phyloP scores from a whole-genome alignment of 2,113 vertebrate species.

The Loxodonta africana region DNA sequence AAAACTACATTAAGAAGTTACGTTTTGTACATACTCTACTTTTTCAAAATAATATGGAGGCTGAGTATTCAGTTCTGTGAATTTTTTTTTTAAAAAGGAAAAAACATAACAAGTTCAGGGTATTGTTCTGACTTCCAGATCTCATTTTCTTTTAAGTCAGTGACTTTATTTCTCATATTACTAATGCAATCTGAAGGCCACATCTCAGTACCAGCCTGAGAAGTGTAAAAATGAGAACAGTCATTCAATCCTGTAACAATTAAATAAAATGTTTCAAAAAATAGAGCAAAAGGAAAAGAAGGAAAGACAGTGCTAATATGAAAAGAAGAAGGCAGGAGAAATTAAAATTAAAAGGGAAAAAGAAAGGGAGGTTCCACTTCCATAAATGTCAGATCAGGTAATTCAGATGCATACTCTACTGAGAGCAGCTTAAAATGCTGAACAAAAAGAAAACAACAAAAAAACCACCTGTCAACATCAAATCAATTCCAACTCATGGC shows the following conservation, averaged over 20 bases:
- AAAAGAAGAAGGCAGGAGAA: background rate
- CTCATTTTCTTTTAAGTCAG: background rate
- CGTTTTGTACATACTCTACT: background rate
- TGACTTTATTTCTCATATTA: background rate
- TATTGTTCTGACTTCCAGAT: background rate
- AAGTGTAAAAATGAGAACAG: background rate
- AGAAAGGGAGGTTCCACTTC: background rate
- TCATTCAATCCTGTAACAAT: background rate
- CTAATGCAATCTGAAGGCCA: background rate
- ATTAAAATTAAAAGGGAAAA: background rate
- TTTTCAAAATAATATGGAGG: constrained; percentile 23
- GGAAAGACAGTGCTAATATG: background rate
- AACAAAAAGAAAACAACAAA: background rate
- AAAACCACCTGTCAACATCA: background rate
- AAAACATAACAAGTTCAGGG: background rate
- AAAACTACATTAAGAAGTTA: background rate
- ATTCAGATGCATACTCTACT: background rate
- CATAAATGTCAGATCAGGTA: background rate
- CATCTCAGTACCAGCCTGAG: background rate
- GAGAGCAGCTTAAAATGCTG: background rate
- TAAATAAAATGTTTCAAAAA: constrained; percentile 19
- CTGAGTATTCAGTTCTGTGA: background rate
- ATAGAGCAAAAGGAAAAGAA: background rate
- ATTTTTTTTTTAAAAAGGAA: background rate
- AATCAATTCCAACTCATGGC: background rate